Base-by-base conservation (phyloP, 2,888 invertebrate genomes). In the Brassicogethes aeneus region DNA sequence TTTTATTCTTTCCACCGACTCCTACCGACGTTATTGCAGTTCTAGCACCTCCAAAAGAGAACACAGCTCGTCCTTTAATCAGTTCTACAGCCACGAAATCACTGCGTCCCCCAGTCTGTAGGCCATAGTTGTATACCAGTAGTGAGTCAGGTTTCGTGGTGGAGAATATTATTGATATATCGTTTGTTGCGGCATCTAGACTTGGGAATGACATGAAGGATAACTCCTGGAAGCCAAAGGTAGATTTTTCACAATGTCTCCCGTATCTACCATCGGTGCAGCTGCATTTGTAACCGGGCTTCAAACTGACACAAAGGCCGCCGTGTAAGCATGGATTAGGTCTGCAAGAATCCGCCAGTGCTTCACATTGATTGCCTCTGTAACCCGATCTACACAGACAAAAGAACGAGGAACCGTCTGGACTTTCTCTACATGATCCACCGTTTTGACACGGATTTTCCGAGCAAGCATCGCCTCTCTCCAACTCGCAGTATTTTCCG, bases 31-130 rank as follows among this genome's bases (percentile, higher is more conserved):
- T 87, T 29, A 92, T 88, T 2, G 91, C 90, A 16, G 91, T 91
- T 56, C 92, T 74, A 0, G 89, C 82, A 2, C 90, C 89, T 10
- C 92, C 91, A 62, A 89, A 93, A 0, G 93, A 91, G 65, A 96
- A 93, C 13, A 84, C 76, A 0, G 91, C 85, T 53, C 79, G 81
- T 1, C 94, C 92, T 41, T 80, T 77, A 1, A 92, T 74, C 37
- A 96, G 66, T 68, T 96, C 94, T 46, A 96, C 76, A 1, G 94
- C 91, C 29, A 96, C 80, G 61, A 95, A 96, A 67, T 93, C 92
- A 0, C 90, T 91, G 50, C 92, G 74, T 7, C 92, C 92, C 2
- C 88, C 89, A 16, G 82, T 85, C 62, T 90, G 90, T 1, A 82
- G 74, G 0, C 93, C 93, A 61, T 85, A 94, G 61, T 93, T 94